Base-by-base conservation (phyloP, 2,888 invertebrate species). In the Listrodromus nycthemerus region DNA sequence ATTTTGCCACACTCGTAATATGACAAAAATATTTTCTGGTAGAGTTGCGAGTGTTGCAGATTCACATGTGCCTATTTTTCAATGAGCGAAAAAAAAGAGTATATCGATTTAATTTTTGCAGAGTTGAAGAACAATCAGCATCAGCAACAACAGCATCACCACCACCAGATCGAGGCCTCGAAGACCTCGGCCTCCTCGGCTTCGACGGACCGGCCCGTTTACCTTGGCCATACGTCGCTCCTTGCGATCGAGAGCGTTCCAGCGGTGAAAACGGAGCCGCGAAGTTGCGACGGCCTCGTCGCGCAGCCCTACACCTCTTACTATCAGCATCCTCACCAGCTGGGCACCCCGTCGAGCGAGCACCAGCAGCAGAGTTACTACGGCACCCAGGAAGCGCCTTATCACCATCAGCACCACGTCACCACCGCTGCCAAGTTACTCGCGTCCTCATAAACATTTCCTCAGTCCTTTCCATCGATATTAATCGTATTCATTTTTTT, bases 361-460 rank as follows among this genome's bases (percentile, higher is more conserved):
- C 92, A 91, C 71, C 93, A 93, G 80, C 90, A 89, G 63, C 91
- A 91, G 73, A 90, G 89, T 41, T 93, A 93, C 48, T 93, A 93
- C 83, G 89, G 91, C 3, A 86, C 91, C 13, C 93, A 93, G 75
- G 97, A 97, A 86, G 95, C 96, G 85, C 96, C 97, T 37, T 97
- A 97, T 93, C 96, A 97, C 91, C 97, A 97, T 94, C 97, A 97
- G 92, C 97, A 97, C 91, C 97, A 97, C 94, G 97, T 97, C 86
- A 97, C 97, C 55, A 97, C 97, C 85, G 96, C 97, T 82, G 97
- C 97, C 79, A 97, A 97, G 92, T 94, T 97, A 85, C 96, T 97
- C 96, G 97, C 97, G 13, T 97, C 97, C 79, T 97, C 97, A 93
- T 97, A 96, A 84, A 63, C 41, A 87, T 79, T 76, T 37, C 48